These are phyloP conservation scores for Tokudaia muenninki DNA, from an alignment of 2,797 vertebrate species.

Conservation along the genomic window DNA sequence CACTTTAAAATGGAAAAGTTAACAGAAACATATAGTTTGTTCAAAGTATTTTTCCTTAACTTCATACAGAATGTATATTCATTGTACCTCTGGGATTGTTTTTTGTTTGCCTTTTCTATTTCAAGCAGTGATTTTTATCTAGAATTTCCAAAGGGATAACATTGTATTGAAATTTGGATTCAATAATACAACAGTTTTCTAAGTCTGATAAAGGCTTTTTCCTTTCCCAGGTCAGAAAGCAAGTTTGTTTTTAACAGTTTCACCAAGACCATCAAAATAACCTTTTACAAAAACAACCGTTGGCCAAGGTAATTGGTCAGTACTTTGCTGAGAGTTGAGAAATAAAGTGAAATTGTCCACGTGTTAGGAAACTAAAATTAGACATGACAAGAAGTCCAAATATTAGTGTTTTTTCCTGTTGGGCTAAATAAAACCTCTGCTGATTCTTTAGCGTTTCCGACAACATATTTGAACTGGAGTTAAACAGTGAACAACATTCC, in stretches of 20 bases:
- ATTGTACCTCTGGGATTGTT: neutral
- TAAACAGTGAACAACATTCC: slow-evolving; percentile 32
- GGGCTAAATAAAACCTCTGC: slow-evolving; percentile 73
- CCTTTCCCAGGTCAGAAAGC: slow-evolving; percentile 66
- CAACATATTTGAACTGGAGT: slow-evolving; percentile 7
- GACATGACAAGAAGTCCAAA: slow-evolving; percentile 72
- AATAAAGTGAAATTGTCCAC: slow-evolving; percentile 72
- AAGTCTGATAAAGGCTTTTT: slow-evolving; percentile 64
- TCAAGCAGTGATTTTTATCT: slow-evolving; percentile 50
- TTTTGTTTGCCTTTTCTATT: slow-evolving; percentile 68
- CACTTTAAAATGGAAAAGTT: neutral
- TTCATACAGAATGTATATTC: neutral
- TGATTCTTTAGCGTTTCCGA: slow-evolving; percentile 76
- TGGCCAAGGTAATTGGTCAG: slow-evolving; percentile 62
- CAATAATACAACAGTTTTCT: slow-evolving; percentile 34
- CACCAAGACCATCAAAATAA: slow-evolving; percentile 35
- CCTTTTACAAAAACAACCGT: slow-evolving; percentile 70
- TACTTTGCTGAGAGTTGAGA: slow-evolving; percentile 23
- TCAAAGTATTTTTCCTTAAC: neutral
- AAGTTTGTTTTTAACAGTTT: slow-evolving; percentile 71
- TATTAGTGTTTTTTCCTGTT: slow-evolving; percentile 73
- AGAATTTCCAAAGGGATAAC: slow-evolving; percentile 67
- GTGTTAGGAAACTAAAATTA: slow-evolving; percentile 60
- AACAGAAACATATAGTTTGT: neutral
- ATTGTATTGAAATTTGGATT: slow-evolving; percentile 44